phyloP scores from a whole-genome alignment of 2,113 vertebrate species.

The Callospermophilus lateralis region DNA sequence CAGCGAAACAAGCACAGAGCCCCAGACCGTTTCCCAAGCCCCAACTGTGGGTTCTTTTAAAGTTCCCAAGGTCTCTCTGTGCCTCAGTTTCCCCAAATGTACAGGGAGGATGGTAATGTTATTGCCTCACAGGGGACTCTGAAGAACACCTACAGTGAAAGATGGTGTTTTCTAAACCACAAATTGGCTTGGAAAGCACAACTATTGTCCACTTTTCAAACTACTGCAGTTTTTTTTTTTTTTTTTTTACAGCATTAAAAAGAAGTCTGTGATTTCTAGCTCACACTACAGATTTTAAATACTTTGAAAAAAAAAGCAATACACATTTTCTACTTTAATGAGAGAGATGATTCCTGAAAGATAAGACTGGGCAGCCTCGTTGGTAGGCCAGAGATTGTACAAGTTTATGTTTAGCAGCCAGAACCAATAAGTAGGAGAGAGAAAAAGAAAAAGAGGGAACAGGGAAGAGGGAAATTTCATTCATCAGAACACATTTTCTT shows the following conservation, averaged over 20 bases:
- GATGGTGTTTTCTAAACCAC: not conserved
- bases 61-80: not conserved
- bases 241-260: not conserved
- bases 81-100: not conserved
- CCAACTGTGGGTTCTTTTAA: not conserved
- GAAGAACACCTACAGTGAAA: not conserved
- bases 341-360: not conserved
- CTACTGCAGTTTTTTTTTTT: not conserved
- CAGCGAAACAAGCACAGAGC: not conserved
- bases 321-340: not conserved
- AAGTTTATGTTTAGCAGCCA: not conserved
- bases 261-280: not conserved
- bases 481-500: not conserved
- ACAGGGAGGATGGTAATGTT: not conserved
- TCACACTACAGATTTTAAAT: slow-evolving; percentile 14
- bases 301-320: not conserved
- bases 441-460: not conserved
- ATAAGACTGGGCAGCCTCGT: not conserved
- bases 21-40: not conserved
- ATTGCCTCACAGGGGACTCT: too few species aligned
- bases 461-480: not conserved
- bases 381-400: not conserved
- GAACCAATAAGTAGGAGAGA: not conserved
- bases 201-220: not conserved
- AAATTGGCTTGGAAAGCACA: not conserved